Evolutionary conservation across 1,140 invertebrate species (phyloP).

Genomic region (Protaetia brevitarsis): DNA sequence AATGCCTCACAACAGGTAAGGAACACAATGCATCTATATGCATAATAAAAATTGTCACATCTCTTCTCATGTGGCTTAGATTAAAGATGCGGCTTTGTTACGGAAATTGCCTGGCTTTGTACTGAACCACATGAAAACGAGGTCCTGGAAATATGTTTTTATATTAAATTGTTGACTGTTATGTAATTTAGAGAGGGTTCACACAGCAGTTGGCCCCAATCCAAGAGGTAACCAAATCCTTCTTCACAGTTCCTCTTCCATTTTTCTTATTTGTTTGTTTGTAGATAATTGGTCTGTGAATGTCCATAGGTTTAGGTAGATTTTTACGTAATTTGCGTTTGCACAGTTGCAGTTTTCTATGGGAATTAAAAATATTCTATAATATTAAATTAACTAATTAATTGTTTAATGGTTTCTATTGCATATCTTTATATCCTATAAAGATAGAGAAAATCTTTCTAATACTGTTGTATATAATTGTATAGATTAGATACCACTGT

Average conservation of each 20-base stretch:
- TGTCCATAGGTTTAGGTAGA: no score
- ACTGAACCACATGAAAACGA: constrained; percentile 8
- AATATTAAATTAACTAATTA: no score
- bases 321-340: no score
- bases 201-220: constrained; percentile 86
- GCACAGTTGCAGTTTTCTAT: no score
- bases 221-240: constrained; percentile 71
- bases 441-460: no score
- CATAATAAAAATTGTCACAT: no score
- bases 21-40: no score
- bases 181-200: constrained; percentile 67
- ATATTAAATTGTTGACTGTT: constrained; percentile 19
- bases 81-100: background rate
- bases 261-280: constrained; percentile 3
- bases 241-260: constrained; percentile 10
- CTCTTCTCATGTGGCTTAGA: background rate
- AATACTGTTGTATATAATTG: no score
- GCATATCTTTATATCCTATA: no score
- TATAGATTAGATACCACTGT: no score
- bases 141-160: background rate
- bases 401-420: no score
- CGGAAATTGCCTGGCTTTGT: background rate
- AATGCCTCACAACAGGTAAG: constrained; percentile 81
- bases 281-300: background rate
- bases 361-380: no score